phyloP scores from a whole-genome alignment of 2,113 vertebrate genomes.

The Corvus hawaiiensis region DNA sequence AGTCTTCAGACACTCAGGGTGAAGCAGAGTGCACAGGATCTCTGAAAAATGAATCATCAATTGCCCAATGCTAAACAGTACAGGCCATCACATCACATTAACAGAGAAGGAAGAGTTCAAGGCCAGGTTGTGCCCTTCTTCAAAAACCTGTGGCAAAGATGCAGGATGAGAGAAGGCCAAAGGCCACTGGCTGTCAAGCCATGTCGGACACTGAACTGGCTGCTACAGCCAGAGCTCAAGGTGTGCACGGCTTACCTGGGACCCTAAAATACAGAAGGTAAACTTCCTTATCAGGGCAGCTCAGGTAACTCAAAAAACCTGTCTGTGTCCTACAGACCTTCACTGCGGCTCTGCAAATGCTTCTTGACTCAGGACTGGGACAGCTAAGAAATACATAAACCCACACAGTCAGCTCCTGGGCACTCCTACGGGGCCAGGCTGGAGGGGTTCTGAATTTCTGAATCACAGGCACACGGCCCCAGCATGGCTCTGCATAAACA shows the following conservation, averaged over 20 bases:
- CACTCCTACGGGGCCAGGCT: not conserved
- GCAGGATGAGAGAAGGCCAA: not conserved
- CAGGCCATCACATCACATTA: not conserved
- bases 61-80: not conserved
- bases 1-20: not conserved
- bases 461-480: fast-evolving
- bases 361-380: not conserved
- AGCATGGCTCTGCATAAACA: not conserved
- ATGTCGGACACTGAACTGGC: not conserved
- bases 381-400: not conserved
- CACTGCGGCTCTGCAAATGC: not conserved
- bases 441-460: not conserved
- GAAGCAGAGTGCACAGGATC: not conserved
- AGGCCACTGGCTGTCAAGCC: not conserved
- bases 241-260: not conserved
- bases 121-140: not conserved
- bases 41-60: not conserved
- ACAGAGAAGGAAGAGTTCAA: not conserved
- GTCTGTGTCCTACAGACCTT: not conserved
- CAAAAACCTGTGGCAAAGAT: not conserved
- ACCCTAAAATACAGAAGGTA: not conserved
- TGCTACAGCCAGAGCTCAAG: not conserved
- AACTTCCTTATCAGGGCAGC: not conserved
- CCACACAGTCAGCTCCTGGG: not conserved
- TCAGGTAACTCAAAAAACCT: not conserved